Conservation (phyloP, 35 echinoderm and acorn worm genomes). For the Stichopus chloronotus region DNA sequence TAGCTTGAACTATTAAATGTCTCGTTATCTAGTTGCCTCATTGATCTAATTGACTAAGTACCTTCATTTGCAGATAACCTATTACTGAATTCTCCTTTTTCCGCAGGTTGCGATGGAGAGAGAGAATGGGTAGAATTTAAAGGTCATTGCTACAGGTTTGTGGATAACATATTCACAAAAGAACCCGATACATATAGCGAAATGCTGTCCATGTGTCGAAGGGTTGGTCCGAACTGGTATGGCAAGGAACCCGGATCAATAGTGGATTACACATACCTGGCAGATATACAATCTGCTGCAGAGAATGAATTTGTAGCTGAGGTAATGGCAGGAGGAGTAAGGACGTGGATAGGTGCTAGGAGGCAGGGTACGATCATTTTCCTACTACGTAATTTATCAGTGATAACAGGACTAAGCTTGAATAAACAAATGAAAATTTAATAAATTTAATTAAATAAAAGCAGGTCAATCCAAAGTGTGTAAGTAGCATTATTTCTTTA, state of each 20-base stretch:
- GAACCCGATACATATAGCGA: background rate
- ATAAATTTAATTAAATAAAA: too few species aligned
- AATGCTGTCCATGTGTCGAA: background rate
- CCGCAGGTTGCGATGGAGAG: too few species aligned
- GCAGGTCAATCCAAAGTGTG: too few species aligned
- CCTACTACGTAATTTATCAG: too few species aligned
- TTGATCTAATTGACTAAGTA: too few species aligned
- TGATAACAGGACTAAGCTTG: too few species aligned
- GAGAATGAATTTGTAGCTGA: constrained; percentile 22
- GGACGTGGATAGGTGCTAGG: constrained; percentile 17
- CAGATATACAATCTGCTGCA: background rate
- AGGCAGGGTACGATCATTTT: background rate
- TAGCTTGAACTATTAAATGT: constrained; percentile 5
- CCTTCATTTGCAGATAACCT: too few species aligned
- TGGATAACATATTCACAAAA: background rate
- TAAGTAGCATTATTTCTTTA: too few species aligned
- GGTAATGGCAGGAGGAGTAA: background rate
- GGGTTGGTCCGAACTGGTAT: background rate
- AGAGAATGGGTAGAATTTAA: constrained; percentile 32
- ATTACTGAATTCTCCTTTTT: too few species aligned
- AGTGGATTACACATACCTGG: background rate
- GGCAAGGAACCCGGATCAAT: background rate
- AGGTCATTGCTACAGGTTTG: constrained; percentile 16
- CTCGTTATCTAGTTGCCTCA: background rate
- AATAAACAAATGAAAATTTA: background rate